A percentile compares a stretch with the other conserved stretches of the same genome.
Conservation (phyloP, 2,113 vertebrate genomes). For the Egretta garzetta region DNA sequence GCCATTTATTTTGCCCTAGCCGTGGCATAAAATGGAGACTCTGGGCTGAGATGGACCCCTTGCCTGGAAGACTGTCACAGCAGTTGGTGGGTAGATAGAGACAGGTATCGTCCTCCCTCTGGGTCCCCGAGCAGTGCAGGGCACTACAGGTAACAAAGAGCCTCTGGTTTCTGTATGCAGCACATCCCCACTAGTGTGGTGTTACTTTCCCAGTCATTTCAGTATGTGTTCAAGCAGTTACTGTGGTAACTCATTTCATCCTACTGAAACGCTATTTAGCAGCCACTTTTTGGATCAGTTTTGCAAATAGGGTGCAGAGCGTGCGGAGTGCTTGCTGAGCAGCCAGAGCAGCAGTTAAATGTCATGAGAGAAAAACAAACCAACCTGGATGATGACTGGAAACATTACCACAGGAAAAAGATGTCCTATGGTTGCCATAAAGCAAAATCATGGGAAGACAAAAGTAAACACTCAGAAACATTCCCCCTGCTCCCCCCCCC, state of each 20-base stretch:
- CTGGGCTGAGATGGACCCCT: not conserved
- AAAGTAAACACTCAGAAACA: not conserved
- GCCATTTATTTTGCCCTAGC: not conserved
- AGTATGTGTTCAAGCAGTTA: not conserved
- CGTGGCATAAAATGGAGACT: not conserved
- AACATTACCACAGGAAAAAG: conserved; percentile 2
- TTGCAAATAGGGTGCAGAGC: not conserved
- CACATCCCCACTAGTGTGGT: not conserved
- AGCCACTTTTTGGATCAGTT: not conserved
- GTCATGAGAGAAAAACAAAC: conserved; percentile 1
- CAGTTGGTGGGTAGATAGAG: not conserved
- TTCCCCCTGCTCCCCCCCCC: not conserved
- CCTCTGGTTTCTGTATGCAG: not conserved
- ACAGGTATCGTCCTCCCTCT: not conserved
- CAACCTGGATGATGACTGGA: not conserved
- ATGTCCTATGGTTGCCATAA: not conserved
- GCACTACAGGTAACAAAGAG: not conserved
- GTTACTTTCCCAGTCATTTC: not conserved
- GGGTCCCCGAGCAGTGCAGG: not conserved
- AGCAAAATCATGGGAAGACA: conserved; percentile 5
- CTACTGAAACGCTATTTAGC: not conserved
- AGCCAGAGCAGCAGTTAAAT: not conserved
- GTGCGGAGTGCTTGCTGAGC: not conserved
- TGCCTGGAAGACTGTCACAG: not conserved
- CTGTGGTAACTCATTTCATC: not conserved